Percentiles rank a stretch among this genome's conserved stretches.
Conservation (phyloP, 2,888 invertebrate species). For the Thymelicus lineola region DNA sequence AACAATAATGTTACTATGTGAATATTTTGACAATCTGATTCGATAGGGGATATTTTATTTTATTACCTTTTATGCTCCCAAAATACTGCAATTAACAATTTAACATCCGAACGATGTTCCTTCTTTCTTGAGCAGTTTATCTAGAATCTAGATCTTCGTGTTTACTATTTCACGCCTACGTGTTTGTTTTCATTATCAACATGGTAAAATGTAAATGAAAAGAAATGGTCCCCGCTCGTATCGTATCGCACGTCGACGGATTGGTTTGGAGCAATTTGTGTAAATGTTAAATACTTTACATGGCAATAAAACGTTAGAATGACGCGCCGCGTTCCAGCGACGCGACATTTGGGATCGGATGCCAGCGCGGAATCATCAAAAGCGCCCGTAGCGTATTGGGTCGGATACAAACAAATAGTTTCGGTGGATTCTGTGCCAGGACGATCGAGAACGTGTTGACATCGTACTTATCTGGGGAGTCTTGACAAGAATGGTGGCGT, state of each 20-base stretch:
- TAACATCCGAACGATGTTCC: constrained; percentile 1
- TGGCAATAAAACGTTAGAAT: background rate
- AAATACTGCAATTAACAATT: background rate
- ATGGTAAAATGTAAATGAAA: background rate
- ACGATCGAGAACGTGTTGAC: constrained; percentile 55
- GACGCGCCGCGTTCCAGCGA: background rate
- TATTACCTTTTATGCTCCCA: too few species aligned
- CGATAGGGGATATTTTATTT: background rate
- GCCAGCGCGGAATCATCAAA: background rate
- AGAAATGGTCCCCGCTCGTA: background rate
- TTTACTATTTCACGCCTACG: constrained; percentile 22
- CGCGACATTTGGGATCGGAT: background rate
- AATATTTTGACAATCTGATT: too few species aligned
- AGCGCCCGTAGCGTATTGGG: constrained; percentile 1
- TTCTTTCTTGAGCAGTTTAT: constrained; percentile 10
- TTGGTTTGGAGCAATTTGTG: too few species aligned
- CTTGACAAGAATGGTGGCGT: constrained; percentile 53
- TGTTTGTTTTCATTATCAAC: constrained; percentile 24
- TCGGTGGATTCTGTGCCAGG: constrained; percentile 40
- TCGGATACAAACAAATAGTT: constrained; percentile 15
- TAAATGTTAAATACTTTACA: background rate
- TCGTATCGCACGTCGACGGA: too few species aligned
- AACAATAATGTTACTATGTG: too few species aligned
- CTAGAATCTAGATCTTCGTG: background rate
- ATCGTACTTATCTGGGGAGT: constrained; percentile 51